Conservation (phyloP, 2,797 vertebrate species). For the Philypnodon macrostomus region DNA sequence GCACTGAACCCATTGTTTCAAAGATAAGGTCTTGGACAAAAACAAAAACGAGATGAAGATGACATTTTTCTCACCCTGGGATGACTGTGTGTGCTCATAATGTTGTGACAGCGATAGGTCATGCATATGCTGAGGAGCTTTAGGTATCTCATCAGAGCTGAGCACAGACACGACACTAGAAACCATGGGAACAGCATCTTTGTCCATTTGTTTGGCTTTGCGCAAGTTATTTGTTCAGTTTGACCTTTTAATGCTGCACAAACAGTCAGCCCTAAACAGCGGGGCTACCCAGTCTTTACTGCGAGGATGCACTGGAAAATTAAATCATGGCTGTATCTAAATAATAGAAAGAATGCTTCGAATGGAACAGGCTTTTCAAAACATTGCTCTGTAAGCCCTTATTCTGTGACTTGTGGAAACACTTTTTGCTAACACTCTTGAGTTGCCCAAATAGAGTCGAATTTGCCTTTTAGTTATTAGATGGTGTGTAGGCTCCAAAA, state of each 20-base stretch:
- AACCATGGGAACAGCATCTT: conserved; percentile 52
- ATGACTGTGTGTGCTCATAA: no score
- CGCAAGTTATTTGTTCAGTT: conserved; percentile 56
- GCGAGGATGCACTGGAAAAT: conserved; percentile 8
- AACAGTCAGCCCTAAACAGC: conserved; percentile 50
- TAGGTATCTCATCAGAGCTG: conserved; percentile 18
- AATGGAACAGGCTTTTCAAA: not conserved
- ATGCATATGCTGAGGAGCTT: conserved; percentile 22
- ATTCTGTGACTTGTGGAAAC: not conserved
- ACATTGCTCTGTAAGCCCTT: not conserved
- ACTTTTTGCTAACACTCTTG: conserved; percentile 7
- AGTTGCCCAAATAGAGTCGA: conserved; percentile 3
- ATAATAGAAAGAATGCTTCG: not conserved
- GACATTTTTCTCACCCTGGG: conserved; percentile 43
- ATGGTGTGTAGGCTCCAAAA: no score
- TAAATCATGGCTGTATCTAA: not conserved
- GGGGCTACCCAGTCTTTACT: conserved; percentile 11
- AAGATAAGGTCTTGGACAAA: conserved; percentile 30
- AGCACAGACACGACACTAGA: conserved; percentile 6
- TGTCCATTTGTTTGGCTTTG: conserved; percentile 47
- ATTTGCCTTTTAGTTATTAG: conserved; percentile 13
- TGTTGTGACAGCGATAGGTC: conserved; percentile 7
- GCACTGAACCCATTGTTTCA: not conserved
- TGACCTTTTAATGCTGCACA: conserved; percentile 49
- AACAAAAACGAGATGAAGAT: conserved; percentile 29